A percentile compares a stretch with the other conserved stretches of the same genome.
These are phyloP conservation scores for Myotis daubentonii DNA, from an alignment of 2,797 vertebrate genomes.

Conservation along the genomic window DNA sequence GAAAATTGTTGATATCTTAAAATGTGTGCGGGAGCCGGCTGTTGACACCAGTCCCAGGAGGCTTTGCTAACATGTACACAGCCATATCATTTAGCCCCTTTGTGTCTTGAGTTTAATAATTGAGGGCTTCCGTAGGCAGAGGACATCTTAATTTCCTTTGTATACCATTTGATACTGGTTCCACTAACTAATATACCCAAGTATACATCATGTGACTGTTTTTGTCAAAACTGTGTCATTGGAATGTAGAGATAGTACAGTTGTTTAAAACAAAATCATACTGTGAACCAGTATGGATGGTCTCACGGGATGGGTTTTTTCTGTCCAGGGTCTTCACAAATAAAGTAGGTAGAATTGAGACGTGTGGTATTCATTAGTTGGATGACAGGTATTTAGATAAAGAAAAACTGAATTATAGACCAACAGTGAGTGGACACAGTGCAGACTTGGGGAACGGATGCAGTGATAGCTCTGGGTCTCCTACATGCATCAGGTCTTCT, in stretches of 20 bases:
- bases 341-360: background rate
- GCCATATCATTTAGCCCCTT: background rate
- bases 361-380: background rate
- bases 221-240: background rate
- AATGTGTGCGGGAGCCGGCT: background rate
- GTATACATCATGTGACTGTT: background rate
- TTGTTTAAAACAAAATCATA: background rate
- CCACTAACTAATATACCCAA: background rate
- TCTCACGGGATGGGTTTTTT: background rate
- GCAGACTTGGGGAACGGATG: background rate
- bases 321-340: background rate
- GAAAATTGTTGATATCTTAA: background rate
- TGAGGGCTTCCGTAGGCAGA: background rate
- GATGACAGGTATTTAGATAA: background rate
- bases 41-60: background rate
- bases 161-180: background rate
- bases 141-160: background rate
- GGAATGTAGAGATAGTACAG: background rate
- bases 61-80: too few species aligned
- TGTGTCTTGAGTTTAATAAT: background rate
- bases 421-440: background rate
- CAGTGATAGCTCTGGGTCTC: background rate
- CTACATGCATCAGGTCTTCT: fast-evolving
- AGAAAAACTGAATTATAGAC: background rate
- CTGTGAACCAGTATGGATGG: background rate